Percentiles rank a stretch among this genome's conserved stretches.
Conservation (phyloP, 2,113 vertebrate species). For the Tachuris rubrigastra region DNA sequence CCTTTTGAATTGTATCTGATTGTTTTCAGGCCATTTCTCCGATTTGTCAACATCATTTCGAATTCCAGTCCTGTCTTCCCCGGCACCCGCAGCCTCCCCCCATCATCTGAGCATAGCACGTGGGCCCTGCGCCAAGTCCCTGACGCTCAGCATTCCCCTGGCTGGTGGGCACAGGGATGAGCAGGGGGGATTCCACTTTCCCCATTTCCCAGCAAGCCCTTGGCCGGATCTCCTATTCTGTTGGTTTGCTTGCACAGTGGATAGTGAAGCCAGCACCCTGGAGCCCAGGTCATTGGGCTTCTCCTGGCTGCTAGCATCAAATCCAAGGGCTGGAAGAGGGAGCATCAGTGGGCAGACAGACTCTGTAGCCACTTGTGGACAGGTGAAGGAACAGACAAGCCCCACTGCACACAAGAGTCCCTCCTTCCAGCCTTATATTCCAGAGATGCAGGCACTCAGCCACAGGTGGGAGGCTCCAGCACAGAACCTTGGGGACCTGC, state of each 20-base stretch:
- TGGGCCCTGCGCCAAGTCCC: neutral
- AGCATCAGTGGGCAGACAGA: rapidly evolving
- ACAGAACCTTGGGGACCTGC: neutral
- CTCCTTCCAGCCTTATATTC: rapidly evolving
- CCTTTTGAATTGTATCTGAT: slow-evolving; percentile 59
- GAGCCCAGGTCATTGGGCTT: neutral
- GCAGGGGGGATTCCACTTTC: neutral
- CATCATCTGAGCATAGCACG: neutral
- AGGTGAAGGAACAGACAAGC: neutral
- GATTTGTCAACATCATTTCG: slow-evolving; percentile 63
- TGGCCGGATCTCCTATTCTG: neutral
- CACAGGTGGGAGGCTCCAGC: neutral
- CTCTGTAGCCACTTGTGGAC: neutral
- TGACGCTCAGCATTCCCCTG: neutral
- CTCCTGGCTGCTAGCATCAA: neutral
- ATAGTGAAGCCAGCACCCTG: neutral
- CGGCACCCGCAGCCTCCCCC: neutral
- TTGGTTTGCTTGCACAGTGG: rapidly evolving
- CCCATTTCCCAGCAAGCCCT: rapidly evolving
- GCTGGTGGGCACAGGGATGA: rapidly evolving
- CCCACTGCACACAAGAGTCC: neutral
- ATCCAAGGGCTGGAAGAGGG: neutral
- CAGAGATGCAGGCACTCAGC: neutral
- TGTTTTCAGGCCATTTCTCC: slow-evolving; percentile 68
- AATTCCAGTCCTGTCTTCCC: slow-evolving; percentile 51